Evolutionary conservation across 2,888 invertebrate species (phyloP).

Genomic region (Rhodophaea formosa): DNA sequence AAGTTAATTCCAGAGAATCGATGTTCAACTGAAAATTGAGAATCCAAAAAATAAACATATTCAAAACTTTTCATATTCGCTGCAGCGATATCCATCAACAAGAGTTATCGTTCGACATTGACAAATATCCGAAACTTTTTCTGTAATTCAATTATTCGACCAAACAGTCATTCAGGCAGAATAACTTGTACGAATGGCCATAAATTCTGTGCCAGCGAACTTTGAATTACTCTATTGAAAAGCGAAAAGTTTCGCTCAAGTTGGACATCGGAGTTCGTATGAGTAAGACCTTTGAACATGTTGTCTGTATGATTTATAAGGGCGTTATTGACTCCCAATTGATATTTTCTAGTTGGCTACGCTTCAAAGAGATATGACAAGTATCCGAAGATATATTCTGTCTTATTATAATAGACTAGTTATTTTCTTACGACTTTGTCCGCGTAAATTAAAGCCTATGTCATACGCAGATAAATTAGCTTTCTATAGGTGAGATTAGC

Average conservation of each 20-base stretch:
- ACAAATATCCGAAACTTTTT: conserved; percentile 22
- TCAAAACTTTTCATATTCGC: conserved; percentile 10
- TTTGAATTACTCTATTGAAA: conserved; percentile 29
- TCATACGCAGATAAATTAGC: no score
- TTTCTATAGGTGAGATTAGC: no score
- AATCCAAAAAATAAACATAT: not conserved
- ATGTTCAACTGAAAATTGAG: not conserved
- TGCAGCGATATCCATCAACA: conserved; percentile 11
- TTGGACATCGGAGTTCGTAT: conserved; percentile 16
- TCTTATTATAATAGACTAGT: no score
- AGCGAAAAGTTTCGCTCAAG: conserved; percentile 22
- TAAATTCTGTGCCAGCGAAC: conserved; percentile 25
- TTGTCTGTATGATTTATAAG: conserved; percentile 6
- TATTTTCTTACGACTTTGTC: no score
- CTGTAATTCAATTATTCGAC: conserved; percentile 22
- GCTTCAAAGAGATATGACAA: not conserved
- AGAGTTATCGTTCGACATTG: conserved; percentile 19
- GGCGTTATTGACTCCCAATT: conserved; percentile 8
- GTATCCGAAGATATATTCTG: no score
- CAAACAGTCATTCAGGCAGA: conserved; percentile 13
- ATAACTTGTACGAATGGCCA: conserved; percentile 19
- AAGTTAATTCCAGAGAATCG: not conserved
- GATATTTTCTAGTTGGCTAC: conserved; percentile 11
- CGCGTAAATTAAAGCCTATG: no score
- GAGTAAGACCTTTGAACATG: conserved; percentile 11